Evolutionary conservation across 2,888 invertebrate genomes (phyloP), one percentile per base, ranked within the genome.

Genomic region (Sesamia inferens): DNA sequence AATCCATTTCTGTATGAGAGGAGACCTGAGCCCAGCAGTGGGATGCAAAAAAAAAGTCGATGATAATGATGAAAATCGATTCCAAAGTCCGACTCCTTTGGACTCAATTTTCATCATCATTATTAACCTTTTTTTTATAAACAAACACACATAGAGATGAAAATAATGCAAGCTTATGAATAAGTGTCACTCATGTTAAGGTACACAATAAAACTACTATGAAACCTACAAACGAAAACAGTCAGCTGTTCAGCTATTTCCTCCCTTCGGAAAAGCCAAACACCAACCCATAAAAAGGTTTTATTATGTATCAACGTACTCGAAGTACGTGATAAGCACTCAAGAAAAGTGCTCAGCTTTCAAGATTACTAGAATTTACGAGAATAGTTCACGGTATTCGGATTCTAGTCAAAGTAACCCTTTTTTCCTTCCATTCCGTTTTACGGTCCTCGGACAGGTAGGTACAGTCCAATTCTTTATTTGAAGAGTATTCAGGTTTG

Each of bases 311-410:
- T 67, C 42, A 64, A 78, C 54, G 44, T 58, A 65, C 22, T 71
- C 68, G 61, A 68, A 79, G 24, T 68, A 76, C 66, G 67, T 71
- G 71, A 76, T 82, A 83, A 75, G 64, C 63, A 31, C 54, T 48
- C 51, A 39, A 66, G 39, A 70, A 73, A 70, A 71, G 71, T 76
- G 58, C 14, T 61, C 48, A 67, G 31, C 83, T 64, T 79, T 75
- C 44, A 75, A 83, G 71, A 75, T 65, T 74, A 77, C 80, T 39
- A 51, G 62, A 62, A 73, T 74, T 76, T 76, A 79, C 72, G 71
- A 59, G 55, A 69, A 48, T 64, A 76, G 76, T 73, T 76, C 58
- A 70, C 68, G 55, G 64, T 57, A 31, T 48, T 59, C 39, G 64
- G 54, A 71, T 77, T 73, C 70, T 74, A 70, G 64, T 68, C 65